Evolutionary conservation across 2,797 vertebrate genomes (phyloP).

Genomic region (Karalla daura): DNA sequence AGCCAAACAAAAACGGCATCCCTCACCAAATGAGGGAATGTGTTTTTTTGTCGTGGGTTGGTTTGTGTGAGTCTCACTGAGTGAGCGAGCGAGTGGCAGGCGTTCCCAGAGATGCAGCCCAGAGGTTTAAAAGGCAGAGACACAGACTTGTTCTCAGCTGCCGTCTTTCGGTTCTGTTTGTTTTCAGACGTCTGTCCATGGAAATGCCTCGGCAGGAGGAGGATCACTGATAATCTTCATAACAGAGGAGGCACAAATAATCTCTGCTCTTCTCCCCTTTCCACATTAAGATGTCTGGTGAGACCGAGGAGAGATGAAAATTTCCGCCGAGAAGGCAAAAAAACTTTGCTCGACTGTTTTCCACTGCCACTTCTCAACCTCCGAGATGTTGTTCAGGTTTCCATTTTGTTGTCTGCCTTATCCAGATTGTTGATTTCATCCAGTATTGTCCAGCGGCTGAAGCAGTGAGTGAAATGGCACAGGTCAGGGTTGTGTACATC

Average conservation of each 20-base stretch:
- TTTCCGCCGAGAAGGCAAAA: slow-evolving; percentile 39
- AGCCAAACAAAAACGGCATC: slow-evolving; percentile 67
- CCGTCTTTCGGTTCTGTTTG: slow-evolving; percentile 18
- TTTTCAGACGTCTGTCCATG: slow-evolving; percentile 34
- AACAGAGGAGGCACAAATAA: slow-evolving; percentile 34
- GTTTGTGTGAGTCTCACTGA: slow-evolving; percentile 30
- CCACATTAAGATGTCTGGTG: slow-evolving; percentile 53
- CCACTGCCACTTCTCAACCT: slow-evolving; percentile 25
- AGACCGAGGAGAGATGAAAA: slow-evolving; percentile 19
- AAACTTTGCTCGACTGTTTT: slow-evolving; percentile 22
- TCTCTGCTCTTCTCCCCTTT: slow-evolving; percentile 31
- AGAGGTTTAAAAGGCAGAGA: slow-evolving; percentile 20
- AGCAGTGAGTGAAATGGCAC: slow-evolving; percentile 59
- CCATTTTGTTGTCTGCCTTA: slow-evolving; percentile 32
- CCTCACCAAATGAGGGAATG: slow-evolving; percentile 79
- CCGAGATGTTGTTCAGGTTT: slow-evolving; percentile 28
- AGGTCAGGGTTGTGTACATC: slow-evolving; percentile 51
- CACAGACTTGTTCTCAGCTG: slow-evolving; percentile 54
- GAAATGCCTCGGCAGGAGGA: slow-evolving; percentile 25
- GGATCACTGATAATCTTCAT: slow-evolving; percentile 32
- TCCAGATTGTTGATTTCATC: slow-evolving; percentile 40
- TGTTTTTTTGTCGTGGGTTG: slow-evolving; percentile 57
- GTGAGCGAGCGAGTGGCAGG: slow-evolving; percentile 41
- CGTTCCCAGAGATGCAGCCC: slow-evolving; percentile 24
- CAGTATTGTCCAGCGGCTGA: slow-evolving; percentile 57